These are phyloP conservation scores for Micoletzkya japonica DNA, from an alignment of 2,888 invertebrate species.

Conservation along the genomic window DNA sequence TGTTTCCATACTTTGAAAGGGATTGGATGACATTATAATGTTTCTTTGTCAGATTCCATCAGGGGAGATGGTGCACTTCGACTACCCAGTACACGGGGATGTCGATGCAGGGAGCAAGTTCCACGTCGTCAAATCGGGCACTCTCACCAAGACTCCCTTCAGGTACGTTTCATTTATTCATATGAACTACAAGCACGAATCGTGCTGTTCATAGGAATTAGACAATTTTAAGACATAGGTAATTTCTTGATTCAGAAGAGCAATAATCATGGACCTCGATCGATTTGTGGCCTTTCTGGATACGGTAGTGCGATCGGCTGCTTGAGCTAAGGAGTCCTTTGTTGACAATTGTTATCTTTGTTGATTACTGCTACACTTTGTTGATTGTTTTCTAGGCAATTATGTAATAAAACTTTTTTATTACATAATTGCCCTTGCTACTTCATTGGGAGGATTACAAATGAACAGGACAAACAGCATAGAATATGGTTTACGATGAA, in stretches of 20 bases:
- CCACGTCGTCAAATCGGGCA: slow-evolving; percentile 30
- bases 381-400: neutral
- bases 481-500: no score
- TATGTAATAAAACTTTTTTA: no score
- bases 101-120: slow-evolving; percentile 58
- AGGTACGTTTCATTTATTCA: neutral
- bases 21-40: no score
- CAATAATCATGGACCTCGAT: neutral
- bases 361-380: neutral
- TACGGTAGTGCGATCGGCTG: neutral
- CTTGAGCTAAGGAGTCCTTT: neutral
- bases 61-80: slow-evolving; percentile 41
- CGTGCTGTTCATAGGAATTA: neutral
- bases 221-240: no score
- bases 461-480: no score
- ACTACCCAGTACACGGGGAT: slow-evolving; percentile 57
- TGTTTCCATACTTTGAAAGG: no score
- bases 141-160: neutral
- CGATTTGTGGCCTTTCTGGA: neutral
- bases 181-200: neutral
- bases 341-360: neutral
- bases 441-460: no score
- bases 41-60: neutral
- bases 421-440: no score
- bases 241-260: neutral